Evolutionary conservation across 2,113 vertebrate genomes (phyloP).

Genomic region (Misgurnus anguillicaudatus): DNA sequence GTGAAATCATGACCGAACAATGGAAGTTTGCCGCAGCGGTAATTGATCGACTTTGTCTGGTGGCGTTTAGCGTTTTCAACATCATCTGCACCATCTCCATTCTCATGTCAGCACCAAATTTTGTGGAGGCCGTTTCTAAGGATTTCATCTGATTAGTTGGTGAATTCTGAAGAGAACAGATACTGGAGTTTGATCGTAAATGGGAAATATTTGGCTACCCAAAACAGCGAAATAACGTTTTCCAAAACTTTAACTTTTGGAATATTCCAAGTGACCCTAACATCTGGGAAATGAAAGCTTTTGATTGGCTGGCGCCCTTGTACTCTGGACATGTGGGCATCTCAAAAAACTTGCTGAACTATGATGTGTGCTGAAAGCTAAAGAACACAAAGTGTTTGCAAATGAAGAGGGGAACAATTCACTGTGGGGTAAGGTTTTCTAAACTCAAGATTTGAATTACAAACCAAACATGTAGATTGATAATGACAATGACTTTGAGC

Average conservation of each 20-base stretch:
- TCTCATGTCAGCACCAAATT: slow-evolving; percentile 82
- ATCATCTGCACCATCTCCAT: slow-evolving; percentile 84
- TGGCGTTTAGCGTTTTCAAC: slow-evolving; percentile 82
- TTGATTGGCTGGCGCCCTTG: not conserved
- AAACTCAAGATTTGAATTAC: slow-evolving; percentile 12
- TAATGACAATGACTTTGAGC: slow-evolving; percentile 24
- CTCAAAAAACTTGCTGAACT: not conserved
- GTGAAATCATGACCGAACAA: slow-evolving; percentile 68
- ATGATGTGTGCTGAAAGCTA: not conserved
- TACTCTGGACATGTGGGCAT: slow-evolving; percentile 1
- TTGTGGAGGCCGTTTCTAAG: slow-evolving; percentile 79
- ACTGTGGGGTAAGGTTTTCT: slow-evolving; percentile 2
- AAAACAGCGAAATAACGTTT: slow-evolving; percentile 20
- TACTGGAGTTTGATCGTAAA: slow-evolving; percentile 15
- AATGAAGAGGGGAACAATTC: not conserved
- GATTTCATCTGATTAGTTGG: slow-evolving; percentile 72
- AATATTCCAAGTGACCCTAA: slow-evolving; percentile 21
- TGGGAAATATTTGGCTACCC: slow-evolving; percentile 8
- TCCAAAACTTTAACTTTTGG: slow-evolving; percentile 9
- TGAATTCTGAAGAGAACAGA: not conserved
- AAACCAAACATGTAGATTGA: slow-evolving; percentile 11
- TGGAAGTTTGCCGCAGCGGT: slow-evolving; percentile 82
- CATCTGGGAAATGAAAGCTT: not conserved
- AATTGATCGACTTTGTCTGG: slow-evolving; percentile 78
- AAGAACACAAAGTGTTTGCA: slow-evolving; percentile 17